Conservation (phyloP, 1,140 invertebrate genomes). For the Battus philenor region DNA sequence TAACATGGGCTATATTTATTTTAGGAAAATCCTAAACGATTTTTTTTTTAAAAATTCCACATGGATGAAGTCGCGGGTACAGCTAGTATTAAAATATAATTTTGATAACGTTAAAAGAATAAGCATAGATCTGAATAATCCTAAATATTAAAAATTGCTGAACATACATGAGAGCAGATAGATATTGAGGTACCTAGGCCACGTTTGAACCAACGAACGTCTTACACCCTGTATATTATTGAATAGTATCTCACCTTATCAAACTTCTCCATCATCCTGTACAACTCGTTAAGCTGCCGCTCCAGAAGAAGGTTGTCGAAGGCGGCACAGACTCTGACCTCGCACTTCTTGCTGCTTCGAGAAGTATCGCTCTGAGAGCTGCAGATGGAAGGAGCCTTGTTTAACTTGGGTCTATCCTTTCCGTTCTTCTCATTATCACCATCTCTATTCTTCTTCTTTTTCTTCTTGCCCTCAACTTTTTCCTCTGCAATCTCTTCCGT, state of each 20-base stretch:
- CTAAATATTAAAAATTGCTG: too few species aligned
- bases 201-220: too few species aligned
- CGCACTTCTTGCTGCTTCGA: slow-evolving; percentile 28
- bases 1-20: too few species aligned
- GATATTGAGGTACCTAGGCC: too few species aligned
- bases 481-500: slow-evolving; percentile 10
- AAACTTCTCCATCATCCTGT: slow-evolving; percentile 47
- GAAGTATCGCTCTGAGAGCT: slow-evolving; percentile 49
- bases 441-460: slow-evolving; percentile 23
- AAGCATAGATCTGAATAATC: too few species aligned
- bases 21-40: too few species aligned
- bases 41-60: too few species aligned
- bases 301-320: slow-evolving; percentile 43
- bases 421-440: slow-evolving; percentile 22
- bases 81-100: too few species aligned
- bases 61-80: too few species aligned
- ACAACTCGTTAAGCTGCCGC: slow-evolving; percentile 49
- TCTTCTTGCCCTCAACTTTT: slow-evolving; percentile 21
- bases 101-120: too few species aligned
- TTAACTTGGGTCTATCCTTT: slow-evolving; percentile 32
- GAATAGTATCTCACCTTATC: slow-evolving; percentile 44
- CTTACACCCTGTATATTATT: too few species aligned
- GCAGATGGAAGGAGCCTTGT: slow-evolving; percentile 40
- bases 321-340: slow-evolving; percentile 21
- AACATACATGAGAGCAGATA: too few species aligned